phyloP scores from a whole-genome alignment of 2,113 vertebrate genomes.

The Corythaixoides concolor region DNA sequence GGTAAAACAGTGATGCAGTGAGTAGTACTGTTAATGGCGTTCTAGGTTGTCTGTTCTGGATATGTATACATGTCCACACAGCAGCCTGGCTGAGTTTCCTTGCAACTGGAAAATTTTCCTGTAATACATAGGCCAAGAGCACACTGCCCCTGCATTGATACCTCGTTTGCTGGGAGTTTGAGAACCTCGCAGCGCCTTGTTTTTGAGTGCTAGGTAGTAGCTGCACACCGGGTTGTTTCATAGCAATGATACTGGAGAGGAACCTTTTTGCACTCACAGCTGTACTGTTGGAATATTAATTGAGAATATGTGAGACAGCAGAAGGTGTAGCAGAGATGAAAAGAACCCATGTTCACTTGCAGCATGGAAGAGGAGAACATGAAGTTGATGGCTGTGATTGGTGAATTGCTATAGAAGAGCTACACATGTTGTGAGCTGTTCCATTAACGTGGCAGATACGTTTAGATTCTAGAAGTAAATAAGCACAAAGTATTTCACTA shows the following conservation, averaged over 20 bases:
- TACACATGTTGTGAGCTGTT: background rate
- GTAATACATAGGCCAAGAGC: background rate
- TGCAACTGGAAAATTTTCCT: background rate
- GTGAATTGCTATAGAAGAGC: background rate
- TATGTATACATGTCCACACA: rapidly evolving
- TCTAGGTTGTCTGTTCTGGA: background rate
- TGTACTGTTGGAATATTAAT: background rate
- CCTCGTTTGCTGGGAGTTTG: background rate
- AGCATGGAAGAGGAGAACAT: background rate
- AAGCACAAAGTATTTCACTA: background rate
- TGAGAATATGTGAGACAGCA: background rate
- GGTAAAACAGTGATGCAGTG: background rate
- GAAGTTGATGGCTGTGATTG: background rate
- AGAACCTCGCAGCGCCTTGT: background rate
- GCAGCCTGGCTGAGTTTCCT: background rate
- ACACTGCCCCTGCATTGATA: rapidly evolving
- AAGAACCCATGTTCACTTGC: background rate
- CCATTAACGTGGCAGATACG: rapidly evolving
- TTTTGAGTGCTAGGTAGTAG: background rate
- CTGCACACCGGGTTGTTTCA: background rate
- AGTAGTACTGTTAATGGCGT: background rate
- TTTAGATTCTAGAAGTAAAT: background rate
- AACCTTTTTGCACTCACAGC: background rate
- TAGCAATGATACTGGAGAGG: background rate
- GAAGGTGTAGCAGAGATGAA: background rate